phyloP scores from a whole-genome alignment of 2,113 vertebrate genomes.

The Regulus satrapa region DNA sequence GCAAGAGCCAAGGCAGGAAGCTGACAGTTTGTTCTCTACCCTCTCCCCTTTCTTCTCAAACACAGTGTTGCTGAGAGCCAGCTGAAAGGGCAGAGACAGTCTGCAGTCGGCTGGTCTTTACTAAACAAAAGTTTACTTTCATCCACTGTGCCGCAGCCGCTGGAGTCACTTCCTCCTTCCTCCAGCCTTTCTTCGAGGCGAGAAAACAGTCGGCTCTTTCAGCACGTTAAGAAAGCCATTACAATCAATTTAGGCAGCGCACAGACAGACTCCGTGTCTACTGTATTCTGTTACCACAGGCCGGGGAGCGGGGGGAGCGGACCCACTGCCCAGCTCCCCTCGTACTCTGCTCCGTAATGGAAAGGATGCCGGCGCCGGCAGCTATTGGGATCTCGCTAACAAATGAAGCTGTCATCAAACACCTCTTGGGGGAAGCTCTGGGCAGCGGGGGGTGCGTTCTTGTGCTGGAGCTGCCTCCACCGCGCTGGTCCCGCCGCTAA shows the following conservation, averaged over 20 bases:
- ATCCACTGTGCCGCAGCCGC: slow-evolving; percentile 78
- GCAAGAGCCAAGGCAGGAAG: slow-evolving; percentile 38
- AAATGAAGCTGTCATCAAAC: slow-evolving; percentile 75
- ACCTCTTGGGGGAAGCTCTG: slow-evolving; percentile 58
- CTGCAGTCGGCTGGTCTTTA: not conserved
- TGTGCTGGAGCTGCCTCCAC: slow-evolving; percentile 51
- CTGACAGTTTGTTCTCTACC: slow-evolving; percentile 25
- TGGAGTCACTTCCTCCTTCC: slow-evolving; percentile 80
- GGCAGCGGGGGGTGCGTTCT: slow-evolving; percentile 15
- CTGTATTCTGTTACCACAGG: slow-evolving; percentile 87
- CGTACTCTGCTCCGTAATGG: slow-evolving; percentile 74
- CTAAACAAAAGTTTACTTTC: slow-evolving; percentile 73
- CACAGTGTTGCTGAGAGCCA: slow-evolving; percentile 1
- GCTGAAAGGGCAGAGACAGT: slow-evolving; percentile 37
- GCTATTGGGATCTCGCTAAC: slow-evolving; percentile 68
- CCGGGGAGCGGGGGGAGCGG: slow-evolving; percentile 4
- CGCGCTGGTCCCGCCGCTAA: slow-evolving; percentile 67
- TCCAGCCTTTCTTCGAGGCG: slow-evolving; percentile 81
- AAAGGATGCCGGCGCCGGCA: slow-evolving; percentile 81
- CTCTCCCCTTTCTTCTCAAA: slow-evolving; percentile 28
- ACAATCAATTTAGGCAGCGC: slow-evolving; percentile 87
- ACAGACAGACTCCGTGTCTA: slow-evolving; percentile 90
- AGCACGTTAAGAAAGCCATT: slow-evolving; percentile 86
- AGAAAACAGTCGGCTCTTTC: slow-evolving; percentile 93
- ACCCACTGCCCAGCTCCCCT: slow-evolving; percentile 38